Conservation (phyloP, 2,797 vertebrate genomes). For the Hypotaenidia okinawae region DNA sequence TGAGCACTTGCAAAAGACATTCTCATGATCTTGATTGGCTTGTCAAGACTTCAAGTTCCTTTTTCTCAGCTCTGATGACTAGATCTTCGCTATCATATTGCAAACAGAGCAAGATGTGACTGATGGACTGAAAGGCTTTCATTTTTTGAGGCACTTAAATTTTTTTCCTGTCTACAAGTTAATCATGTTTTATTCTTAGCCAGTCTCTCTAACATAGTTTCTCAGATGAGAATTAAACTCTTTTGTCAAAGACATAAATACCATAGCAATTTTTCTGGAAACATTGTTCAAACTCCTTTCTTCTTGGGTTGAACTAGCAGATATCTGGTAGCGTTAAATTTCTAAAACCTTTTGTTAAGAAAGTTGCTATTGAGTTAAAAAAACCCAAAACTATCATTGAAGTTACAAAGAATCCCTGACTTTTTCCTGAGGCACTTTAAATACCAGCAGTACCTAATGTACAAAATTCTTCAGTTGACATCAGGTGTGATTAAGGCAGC, state of each 20-base stretch:
- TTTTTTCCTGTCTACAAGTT: conserved; percentile 39
- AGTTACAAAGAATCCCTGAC: conserved; percentile 28
- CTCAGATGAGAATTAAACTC: conserved; percentile 61
- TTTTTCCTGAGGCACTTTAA: conserved; percentile 23
- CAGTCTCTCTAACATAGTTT: conserved; percentile 12
- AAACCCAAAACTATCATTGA: neutral
- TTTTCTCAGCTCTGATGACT: conserved; percentile 32
- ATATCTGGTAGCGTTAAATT: conserved; percentile 40
- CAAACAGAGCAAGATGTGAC: conserved; percentile 14
- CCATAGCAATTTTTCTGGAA: conserved; percentile 37
- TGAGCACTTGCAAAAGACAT: neutral
- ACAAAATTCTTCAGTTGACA: neutral
- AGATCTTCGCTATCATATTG: neutral
- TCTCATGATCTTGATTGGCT: neutral
- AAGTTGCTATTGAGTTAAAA: neutral
- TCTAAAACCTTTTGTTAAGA: conserved; percentile 52
- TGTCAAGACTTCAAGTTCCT: conserved; percentile 6
- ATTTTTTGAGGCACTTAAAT: conserved; percentile 15
- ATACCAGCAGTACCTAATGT: neutral
- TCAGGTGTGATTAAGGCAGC: neutral
- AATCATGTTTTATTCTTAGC: conserved; percentile 63
- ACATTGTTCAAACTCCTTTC: conserved; percentile 43
- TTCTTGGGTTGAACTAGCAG: conserved; percentile 38
- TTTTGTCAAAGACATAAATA: conserved; percentile 62
- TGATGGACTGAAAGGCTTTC: neutral